These are phyloP conservation scores for Micronycteris hirsuta DNA, from an alignment of 2,113 vertebrate genomes.

Conservation along the genomic window DNA sequence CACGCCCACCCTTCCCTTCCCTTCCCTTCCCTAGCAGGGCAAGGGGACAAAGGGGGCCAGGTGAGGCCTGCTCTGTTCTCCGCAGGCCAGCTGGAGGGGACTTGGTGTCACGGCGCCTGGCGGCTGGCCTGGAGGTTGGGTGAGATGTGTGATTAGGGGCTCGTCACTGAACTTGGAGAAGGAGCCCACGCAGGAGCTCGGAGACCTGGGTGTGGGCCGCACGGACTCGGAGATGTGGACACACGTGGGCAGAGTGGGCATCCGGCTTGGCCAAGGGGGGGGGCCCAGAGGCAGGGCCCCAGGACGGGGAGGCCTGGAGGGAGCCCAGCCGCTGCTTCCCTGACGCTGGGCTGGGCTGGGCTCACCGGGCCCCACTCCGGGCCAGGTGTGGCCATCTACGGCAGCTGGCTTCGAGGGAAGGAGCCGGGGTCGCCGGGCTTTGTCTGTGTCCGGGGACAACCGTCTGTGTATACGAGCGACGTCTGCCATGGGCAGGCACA, in stretches of 20 bases:
- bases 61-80: not conserved
- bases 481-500: not conserved
- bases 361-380: no score
- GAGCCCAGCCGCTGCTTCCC: not conserved
- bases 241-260: not conserved
- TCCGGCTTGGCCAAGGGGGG: not conserved
- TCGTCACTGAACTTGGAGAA: not conserved
- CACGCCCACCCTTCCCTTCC: not conserved
- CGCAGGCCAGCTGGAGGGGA: not conserved
- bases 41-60: not conserved
- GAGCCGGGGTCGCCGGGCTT: not conserved
- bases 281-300: not conserved
- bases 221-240: not conserved
- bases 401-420: not conserved
- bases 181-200: accelerated
- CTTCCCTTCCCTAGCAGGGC: not conserved
- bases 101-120: not conserved
- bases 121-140: not conserved
- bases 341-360: not conserved
- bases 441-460: not conserved
- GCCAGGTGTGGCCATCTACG: not conserved
- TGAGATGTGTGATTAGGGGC: not conserved
- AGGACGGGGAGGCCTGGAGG: not conserved
- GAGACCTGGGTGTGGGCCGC: not conserved
- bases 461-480: accelerated